Conservation (phyloP, 2,797 vertebrate genomes). For the Semotilus atromaculatus region DNA sequence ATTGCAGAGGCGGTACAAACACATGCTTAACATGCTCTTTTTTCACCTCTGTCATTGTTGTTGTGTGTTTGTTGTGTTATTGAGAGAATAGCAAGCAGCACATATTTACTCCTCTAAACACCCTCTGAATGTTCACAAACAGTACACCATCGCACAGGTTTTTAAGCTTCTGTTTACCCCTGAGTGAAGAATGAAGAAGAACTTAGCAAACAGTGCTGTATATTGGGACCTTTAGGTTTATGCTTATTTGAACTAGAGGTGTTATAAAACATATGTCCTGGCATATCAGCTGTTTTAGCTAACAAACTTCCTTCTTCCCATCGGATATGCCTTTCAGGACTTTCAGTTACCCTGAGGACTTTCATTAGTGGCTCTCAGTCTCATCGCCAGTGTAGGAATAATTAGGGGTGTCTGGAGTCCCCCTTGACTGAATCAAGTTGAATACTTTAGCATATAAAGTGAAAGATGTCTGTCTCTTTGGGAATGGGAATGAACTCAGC, state of each 20-base stretch:
- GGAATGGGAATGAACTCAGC: not conserved
- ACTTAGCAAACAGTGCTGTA: not conserved
- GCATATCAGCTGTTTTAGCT: not conserved
- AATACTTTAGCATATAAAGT: conserved; percentile 19
- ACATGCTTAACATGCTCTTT: not conserved
- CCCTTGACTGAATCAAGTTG: not conserved
- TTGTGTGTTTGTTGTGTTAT: not conserved
- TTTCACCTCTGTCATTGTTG: not conserved
- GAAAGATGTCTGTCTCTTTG: not conserved
- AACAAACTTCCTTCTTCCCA: not conserved
- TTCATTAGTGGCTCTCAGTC: not conserved
- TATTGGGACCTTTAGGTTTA: not conserved
- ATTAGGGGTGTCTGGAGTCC: conserved; percentile 2
- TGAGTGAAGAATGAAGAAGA: not conserved
- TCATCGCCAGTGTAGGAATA: conserved; percentile 15
- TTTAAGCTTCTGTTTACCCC: not conserved
- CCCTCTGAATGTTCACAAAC: too few species aligned
- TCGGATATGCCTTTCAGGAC: not conserved
- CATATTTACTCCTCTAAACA: not conserved
- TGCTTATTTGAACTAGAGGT: not conserved
- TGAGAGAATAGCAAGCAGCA: not conserved
- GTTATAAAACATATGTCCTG: not conserved
- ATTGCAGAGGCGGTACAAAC: not conserved
- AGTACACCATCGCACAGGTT: not conserved
- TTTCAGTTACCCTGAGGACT: not conserved